Evolutionary conservation across 1,140 invertebrate species (phyloP).

Genomic region (Rhyacophila brunnea): DNA sequence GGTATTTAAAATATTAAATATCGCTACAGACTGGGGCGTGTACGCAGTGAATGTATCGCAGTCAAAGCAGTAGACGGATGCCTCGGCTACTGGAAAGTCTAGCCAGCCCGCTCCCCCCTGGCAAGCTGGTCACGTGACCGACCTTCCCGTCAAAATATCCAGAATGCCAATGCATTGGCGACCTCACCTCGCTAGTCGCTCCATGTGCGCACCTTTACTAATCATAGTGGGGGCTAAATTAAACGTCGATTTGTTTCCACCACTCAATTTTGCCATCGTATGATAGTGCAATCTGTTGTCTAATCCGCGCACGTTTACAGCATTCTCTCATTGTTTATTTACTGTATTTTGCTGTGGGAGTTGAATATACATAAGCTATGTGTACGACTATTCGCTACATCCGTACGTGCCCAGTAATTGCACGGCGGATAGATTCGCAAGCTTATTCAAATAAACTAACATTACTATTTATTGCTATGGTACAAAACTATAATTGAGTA

Average conservation of each 20-base stretch:
- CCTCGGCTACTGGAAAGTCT: slow-evolving; percentile 57
- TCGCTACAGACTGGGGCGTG: slow-evolving; percentile 41
- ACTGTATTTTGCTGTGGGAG: too few relatives aligned
- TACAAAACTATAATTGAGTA: too few relatives aligned
- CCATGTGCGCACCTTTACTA: slow-evolving; percentile 35
- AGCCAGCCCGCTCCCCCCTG: slow-evolving; percentile 43
- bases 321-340: too few relatives aligned
- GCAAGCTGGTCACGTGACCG: slow-evolving; percentile 57
- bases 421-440: too few relatives aligned
- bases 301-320: too few relatives aligned
- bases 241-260: neutral
- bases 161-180: slow-evolving; percentile 50
- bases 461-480: too few relatives aligned
- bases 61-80: slow-evolving; percentile 54
- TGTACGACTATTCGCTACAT: too few relatives aligned
- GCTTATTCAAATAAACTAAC: too few relatives aligned
- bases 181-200: slow-evolving; percentile 20
- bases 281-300: neutral
- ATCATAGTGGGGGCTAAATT: neutral
- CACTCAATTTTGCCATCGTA: neutral
- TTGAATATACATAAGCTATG: too few relatives aligned
- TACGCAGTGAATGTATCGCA: slow-evolving; percentile 46
- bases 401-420: too few relatives aligned
- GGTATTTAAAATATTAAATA: slow-evolving; percentile 13
- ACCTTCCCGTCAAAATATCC: slow-evolving; percentile 77